Conservation (phyloP, 2,797 vertebrate genomes). For the Lepilemur septentrionalis region DNA sequence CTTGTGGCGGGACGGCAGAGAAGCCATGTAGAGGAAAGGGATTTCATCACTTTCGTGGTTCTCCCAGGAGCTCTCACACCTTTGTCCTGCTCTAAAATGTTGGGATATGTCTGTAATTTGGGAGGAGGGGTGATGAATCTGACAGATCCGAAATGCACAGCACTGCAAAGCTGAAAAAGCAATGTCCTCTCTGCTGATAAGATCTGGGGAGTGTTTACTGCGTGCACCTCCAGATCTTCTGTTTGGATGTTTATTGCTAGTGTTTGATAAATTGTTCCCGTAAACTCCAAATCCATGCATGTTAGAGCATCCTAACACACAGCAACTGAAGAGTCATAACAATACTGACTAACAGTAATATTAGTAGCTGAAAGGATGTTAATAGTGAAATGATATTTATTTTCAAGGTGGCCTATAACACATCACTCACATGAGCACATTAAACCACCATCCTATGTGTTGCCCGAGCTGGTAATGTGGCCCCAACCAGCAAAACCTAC, state of each 20-base stretch:
- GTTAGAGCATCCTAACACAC: constrained; percentile 30
- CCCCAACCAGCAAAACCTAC: background rate
- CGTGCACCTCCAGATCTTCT: background rate
- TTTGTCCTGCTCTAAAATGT: background rate
- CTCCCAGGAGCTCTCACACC: background rate
- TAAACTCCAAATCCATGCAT: background rate
- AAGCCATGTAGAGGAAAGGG: background rate
- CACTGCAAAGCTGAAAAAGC: background rate
- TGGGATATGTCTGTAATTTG: background rate
- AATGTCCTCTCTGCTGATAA: background rate
- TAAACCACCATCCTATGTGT: background rate
- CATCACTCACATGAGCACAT: background rate
- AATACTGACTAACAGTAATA: background rate
- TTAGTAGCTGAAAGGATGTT: background rate
- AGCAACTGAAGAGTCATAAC: background rate
- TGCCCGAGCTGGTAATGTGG: background rate
- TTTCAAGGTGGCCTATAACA: background rate
- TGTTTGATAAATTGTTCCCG: background rate
- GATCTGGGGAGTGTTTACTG: background rate
- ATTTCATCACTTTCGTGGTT: background rate
- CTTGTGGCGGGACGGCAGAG: background rate
- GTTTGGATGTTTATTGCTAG: background rate
- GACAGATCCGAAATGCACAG: background rate
- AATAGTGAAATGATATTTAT: constrained; percentile 17
- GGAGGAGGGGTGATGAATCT: background rate